These are phyloP conservation scores for Heterotilapia buettikoferi DNA, from an alignment of 2,113 vertebrate genomes.

Conservation along the genomic window DNA sequence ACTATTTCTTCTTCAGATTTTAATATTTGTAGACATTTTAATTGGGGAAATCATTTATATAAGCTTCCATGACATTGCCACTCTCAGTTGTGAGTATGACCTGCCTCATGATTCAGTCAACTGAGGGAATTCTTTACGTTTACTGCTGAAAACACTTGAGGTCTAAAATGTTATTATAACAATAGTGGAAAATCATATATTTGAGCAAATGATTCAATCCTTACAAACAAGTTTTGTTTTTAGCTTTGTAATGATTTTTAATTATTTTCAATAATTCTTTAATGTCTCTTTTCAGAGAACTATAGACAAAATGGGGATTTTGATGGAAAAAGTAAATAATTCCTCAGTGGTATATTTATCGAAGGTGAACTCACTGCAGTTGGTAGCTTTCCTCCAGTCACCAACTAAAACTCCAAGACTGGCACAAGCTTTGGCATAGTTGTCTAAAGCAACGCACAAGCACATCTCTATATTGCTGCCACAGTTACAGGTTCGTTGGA, in stretches of 20 bases:
- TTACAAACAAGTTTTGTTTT: background rate
- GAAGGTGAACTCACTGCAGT: constrained; percentile 61
- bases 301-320: background rate
- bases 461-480: constrained; percentile 11
- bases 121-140: background rate
- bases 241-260: background rate
- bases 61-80: background rate
- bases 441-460: constrained; percentile 60
- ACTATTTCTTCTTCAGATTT: background rate
- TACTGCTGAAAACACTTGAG: background rate
- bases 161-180: background rate
- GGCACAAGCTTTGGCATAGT: constrained; percentile 67
- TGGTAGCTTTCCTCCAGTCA: constrained; percentile 60
- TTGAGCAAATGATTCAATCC: background rate
- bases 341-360: background rate
- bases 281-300: background rate
- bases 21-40: background rate
- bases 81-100: background rate
- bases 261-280: background rate
- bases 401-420: constrained; percentile 44
- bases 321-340: background rate
- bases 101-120: background rate
- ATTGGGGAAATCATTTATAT: background rate
- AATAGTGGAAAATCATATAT: background rate
- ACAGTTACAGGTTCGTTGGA: constrained; percentile 58